These are phyloP conservation scores for Tadarida brasiliensis DNA, from an alignment of 2,797 vertebrate genomes.

Conservation along the genomic window DNA sequence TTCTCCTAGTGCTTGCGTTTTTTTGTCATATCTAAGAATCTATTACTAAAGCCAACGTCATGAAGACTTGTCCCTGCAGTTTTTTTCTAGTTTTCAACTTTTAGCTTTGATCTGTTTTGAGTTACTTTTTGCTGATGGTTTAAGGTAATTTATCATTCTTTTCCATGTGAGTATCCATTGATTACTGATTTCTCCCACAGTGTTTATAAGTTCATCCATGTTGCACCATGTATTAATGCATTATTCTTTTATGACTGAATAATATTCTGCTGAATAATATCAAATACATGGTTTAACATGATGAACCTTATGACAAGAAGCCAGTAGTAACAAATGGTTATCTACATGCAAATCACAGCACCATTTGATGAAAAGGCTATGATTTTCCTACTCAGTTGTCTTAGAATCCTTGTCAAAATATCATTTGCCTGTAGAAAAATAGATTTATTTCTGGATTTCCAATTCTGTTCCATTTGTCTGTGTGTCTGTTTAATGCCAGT, in stretches of 20 bases:
- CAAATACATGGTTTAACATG: not conserved
- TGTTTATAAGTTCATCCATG: not conserved
- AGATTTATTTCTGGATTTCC: not conserved
- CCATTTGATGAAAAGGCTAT: not conserved
- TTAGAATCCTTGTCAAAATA: not conserved
- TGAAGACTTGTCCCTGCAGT: not conserved
- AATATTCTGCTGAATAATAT: not conserved
- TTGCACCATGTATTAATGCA: not conserved
- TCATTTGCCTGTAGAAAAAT: not conserved
- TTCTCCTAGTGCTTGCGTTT: not conserved
- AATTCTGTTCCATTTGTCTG: not conserved
- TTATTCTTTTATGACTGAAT: not conserved
- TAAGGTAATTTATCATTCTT: not conserved
- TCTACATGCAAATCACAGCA: not conserved
- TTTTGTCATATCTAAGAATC: not conserved
- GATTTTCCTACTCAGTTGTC: not conserved
- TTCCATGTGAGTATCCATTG: not conserved
- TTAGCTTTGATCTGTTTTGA: not conserved
- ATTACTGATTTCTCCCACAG: not conserved
- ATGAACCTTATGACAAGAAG: not conserved
- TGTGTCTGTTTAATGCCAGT: not conserved
- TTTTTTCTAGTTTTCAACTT: not conserved
- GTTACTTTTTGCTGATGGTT: not conserved
- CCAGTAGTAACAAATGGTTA: not conserved
- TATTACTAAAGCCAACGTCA: not conserved